phyloP scores from a whole-genome alignment of 2,113 vertebrate genomes.

The Sinosuthora webbiana region DNA sequence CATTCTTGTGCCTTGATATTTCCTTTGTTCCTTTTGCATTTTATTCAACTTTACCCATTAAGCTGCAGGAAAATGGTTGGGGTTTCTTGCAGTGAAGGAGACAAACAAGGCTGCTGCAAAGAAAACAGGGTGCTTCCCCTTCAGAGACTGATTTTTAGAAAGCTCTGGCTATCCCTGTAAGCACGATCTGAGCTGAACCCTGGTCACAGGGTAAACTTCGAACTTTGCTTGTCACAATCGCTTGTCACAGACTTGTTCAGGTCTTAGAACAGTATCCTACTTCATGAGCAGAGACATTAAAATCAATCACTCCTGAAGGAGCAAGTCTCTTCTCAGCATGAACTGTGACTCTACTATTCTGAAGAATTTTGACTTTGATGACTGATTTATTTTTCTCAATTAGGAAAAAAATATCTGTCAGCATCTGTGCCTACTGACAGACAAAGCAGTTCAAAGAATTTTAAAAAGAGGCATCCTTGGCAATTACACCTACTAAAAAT shows the following conservation, averaged over 20 bases:
- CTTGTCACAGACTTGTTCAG: not conserved
- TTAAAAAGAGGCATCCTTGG: slow-evolving; percentile 24
- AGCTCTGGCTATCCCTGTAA: not conserved
- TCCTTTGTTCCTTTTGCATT: slow-evolving; percentile 13
- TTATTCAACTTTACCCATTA: slow-evolving; percentile 17
- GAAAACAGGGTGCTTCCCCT: not conserved
- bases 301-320: not conserved
- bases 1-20: not conserved
- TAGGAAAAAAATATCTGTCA: not conserved
- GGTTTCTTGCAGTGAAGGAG: not conserved
- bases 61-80: not conserved
- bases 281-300: not conserved
- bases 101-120: not conserved
- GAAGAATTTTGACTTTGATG: slow-evolving; percentile 11
- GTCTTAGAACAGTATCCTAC: not conserved
- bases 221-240: not conserved
- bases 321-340: not conserved
- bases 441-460: slow-evolving; percentile 36
- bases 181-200: not conserved
- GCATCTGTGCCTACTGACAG: not conserved
- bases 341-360: not conserved
- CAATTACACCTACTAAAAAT: slow-evolving; percentile 52
- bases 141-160: not conserved
- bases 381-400: slow-evolving; percentile 22
- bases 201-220: not conserved